phyloP scores from a whole-genome alignment of 2,888 invertebrate species.

The Drosophila testacea region DNA sequence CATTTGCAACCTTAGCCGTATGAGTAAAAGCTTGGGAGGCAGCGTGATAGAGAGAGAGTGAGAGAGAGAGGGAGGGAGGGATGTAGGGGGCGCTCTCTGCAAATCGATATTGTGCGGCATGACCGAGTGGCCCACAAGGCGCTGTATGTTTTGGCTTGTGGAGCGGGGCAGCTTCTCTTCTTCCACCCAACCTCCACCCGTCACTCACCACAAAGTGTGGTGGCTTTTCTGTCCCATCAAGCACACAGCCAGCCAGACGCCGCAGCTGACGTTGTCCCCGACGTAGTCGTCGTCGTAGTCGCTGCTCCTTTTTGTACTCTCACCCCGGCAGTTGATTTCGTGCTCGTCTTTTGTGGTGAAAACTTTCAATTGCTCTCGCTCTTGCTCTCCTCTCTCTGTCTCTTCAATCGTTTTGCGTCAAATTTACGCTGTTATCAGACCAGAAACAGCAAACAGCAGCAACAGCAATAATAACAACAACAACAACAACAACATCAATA shows the following conservation, averaged over 20 bases:
- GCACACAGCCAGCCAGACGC: slow-evolving; percentile 64
- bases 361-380: slow-evolving; percentile 60
- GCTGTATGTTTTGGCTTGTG: slow-evolving; percentile 60
- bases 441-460: slow-evolving; percentile 50
- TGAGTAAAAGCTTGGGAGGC: slow-evolving; percentile 52
- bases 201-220: slow-evolving; percentile 36
- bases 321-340: slow-evolving; percentile 47
- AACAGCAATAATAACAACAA: slow-evolving; percentile 28
- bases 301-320: slow-evolving; percentile 45
- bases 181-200: background rate
- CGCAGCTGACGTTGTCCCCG: slow-evolving; percentile 40
- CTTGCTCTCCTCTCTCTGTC: slow-evolving; percentile 19
- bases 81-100: slow-evolving; percentile 22
- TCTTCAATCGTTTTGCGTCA: slow-evolving; percentile 46
- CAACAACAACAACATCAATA: slow-evolving; percentile 22
- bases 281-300: slow-evolving; percentile 12
- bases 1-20: slow-evolving; percentile 67
- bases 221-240: slow-evolving; percentile 46
- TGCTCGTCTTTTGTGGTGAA: slow-evolving; percentile 72
- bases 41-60: background rate
- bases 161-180: slow-evolving; percentile 20
- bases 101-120: slow-evolving; percentile 80
- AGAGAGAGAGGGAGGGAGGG: background rate
- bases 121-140: slow-evolving; percentile 78
- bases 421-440: slow-evolving; percentile 71